These are phyloP conservation scores for Lerista edwardsae DNA, from an alignment of 2,797 vertebrate species.

Conservation along the genomic window DNA sequence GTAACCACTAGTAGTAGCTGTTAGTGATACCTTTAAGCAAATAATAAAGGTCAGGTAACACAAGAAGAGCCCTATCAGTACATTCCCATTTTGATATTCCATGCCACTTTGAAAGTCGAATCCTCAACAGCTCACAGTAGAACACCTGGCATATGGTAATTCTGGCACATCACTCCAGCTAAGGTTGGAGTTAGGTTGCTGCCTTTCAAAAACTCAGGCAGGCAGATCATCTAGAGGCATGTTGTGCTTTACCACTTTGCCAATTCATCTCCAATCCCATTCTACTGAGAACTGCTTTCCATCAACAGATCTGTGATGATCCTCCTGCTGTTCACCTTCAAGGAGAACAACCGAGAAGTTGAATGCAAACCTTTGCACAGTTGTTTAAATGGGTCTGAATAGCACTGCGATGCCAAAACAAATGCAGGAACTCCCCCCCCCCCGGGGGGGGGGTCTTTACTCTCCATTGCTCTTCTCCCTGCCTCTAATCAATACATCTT, in stretches of 20 bases:
- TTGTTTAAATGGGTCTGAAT: slow-evolving; percentile 48
- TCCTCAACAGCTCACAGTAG: neutral
- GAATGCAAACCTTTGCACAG: slow-evolving; percentile 51
- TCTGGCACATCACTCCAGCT: neutral
- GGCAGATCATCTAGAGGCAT: neutral
- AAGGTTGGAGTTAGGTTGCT: too few species aligned
- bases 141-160: slow-evolving; percentile 9
- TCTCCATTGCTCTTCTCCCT: slow-evolving; percentile 13
- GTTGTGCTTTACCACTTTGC: neutral
- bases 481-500: slow-evolving; percentile 31
- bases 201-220: neutral
- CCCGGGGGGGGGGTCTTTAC: too few species aligned
- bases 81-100: neutral
- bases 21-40: neutral
- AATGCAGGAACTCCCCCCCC: slow-evolving; percentile 19
- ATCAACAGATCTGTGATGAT: slow-evolving; percentile 19
- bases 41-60: neutral
- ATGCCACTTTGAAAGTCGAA: neutral
- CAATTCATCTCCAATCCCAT: slow-evolving; percentile 23
- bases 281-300: slow-evolving; percentile 34
- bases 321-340: slow-evolving; percentile 34
- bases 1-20: neutral
- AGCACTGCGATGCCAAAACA: slow-evolving; percentile 47
- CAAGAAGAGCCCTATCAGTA: neutral
- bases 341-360: slow-evolving; percentile 43